Evolutionary conservation across 2,113 vertebrate species (phyloP).

Genomic region (Camarhynchus parvulus): DNA sequence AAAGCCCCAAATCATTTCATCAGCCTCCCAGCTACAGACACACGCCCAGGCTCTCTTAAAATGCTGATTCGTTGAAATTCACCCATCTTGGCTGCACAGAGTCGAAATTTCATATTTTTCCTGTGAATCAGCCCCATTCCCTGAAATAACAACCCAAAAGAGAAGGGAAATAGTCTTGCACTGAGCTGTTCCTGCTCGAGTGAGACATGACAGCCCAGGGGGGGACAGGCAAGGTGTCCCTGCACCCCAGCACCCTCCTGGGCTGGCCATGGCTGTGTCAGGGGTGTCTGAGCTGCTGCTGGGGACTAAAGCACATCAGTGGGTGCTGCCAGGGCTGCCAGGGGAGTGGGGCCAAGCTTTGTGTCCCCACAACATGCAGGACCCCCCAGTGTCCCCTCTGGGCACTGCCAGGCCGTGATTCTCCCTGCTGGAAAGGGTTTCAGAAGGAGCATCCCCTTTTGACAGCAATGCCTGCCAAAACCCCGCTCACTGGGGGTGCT

Average conservation of each 20-base stretch:
- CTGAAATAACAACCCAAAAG: conserved; percentile 50
- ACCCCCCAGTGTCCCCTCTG: neutral
- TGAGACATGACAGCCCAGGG: neutral
- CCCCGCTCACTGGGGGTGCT: fast-evolving
- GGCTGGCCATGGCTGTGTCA: neutral
- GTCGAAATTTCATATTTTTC: conserved; percentile 66
- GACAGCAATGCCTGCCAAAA: neutral
- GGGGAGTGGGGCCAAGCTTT: neutral
- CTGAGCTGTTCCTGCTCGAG: neutral
- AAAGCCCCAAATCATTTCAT: conserved; percentile 67
- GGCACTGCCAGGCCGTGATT: fast-evolving
- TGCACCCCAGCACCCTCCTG: neutral
- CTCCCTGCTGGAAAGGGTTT: neutral
- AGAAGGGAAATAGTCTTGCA: conserved; percentile 39
- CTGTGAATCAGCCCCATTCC: conserved; percentile 63
- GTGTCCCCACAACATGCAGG: fast-evolving
- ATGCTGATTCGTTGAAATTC: conserved; percentile 70
- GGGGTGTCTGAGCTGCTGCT: neutral
- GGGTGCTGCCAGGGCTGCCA: neutral
- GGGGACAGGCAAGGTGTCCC: neutral
- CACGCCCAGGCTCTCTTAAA: conserved; percentile 67
- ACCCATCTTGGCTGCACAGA: conserved; percentile 44
- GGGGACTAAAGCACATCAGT: neutral
- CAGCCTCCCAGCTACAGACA: conserved; percentile 63
- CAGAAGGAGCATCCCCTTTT: neutral